phyloP scores from a whole-genome alignment of 2,888 invertebrate genomes.

The Girardia tigrina region DNA sequence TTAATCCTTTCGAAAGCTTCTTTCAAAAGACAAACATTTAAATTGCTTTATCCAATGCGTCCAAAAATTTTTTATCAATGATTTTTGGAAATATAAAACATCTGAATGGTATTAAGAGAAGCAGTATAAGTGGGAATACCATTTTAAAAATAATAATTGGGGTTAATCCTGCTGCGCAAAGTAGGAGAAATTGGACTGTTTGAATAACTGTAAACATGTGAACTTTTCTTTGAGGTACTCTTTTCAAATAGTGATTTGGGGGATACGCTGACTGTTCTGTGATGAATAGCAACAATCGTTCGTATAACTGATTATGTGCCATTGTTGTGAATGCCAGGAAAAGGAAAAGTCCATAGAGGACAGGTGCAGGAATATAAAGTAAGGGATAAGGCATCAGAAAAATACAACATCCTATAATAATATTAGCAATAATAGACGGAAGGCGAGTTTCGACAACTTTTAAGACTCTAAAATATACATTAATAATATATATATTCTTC shows the following conservation, averaged over 20 bases:
- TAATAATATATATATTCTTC: too few relatives aligned
- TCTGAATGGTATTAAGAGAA: conserved; percentile 50
- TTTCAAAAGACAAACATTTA: too few relatives aligned
- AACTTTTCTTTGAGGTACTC: conserved; percentile 53
- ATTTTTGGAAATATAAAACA: conserved; percentile 52
- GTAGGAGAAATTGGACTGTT: conserved; percentile 49
- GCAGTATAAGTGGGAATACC: conserved; percentile 41
- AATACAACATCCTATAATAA: conserved; percentile 55
- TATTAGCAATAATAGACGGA: conserved; percentile 54
- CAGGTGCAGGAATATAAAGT: conserved; percentile 54
- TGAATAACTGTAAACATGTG: conserved; percentile 53
- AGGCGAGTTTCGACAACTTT: conserved; percentile 54
- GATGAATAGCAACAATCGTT: conserved; percentile 54
- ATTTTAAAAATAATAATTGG: conserved; percentile 48
- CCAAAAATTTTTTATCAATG: conserved; percentile 53
- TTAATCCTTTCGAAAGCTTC: too few relatives aligned
- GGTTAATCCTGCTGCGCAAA: conserved; percentile 51
- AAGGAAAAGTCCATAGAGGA: conserved; percentile 56
- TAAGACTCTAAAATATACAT: conserved; percentile 51
- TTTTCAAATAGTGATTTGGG: conserved; percentile 53
- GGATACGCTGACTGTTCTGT: conserved; percentile 55
- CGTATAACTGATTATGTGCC: conserved; percentile 56
- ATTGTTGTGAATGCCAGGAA: conserved; percentile 56
- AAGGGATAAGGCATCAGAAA: conserved; percentile 54
- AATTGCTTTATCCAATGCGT: conserved; percentile 50